These are phyloP conservation scores for Apus apus DNA, from an alignment of 2,113 vertebrate species.

Conservation along the genomic window DNA sequence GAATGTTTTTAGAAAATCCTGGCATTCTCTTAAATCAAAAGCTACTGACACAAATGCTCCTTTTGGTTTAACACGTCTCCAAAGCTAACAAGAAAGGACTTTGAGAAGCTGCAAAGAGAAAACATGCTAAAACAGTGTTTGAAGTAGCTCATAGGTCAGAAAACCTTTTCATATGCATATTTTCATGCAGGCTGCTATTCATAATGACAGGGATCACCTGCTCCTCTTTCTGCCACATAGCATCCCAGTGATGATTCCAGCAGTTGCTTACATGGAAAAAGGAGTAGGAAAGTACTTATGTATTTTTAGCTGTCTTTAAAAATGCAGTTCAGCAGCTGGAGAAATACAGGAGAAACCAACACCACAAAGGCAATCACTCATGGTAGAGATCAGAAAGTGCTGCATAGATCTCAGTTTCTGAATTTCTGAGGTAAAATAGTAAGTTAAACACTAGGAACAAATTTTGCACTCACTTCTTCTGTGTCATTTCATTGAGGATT, in stretches of 20 bases:
- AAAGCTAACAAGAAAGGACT: slow-evolving; percentile 53
- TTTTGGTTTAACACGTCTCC: neutral
- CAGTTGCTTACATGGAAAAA: slow-evolving; percentile 49
- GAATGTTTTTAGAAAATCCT: neutral
- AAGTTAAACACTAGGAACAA: neutral
- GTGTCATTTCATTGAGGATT: neutral
- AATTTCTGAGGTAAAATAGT: neutral
- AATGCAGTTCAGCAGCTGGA: slow-evolving; percentile 44
- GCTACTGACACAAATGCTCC: neutral
- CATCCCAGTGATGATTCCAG: neutral
- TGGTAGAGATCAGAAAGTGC: neutral
- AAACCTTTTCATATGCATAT: neutral
- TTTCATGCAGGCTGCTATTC: slow-evolving; percentile 46
- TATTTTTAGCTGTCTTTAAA: slow-evolving; percentile 64
- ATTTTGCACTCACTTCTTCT: neutral
- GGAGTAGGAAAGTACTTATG: slow-evolving; percentile 35
- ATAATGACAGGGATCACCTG: slow-evolving; percentile 20
- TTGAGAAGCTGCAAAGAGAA: slow-evolving; percentile 17
- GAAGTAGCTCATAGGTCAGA: neutral
- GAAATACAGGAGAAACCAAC: slow-evolving; percentile 63
- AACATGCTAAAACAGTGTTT: slow-evolving; percentile 21
- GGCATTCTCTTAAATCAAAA: neutral
- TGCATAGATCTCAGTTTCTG: neutral
- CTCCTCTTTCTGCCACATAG: slow-evolving; percentile 31
- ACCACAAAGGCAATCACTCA: neutral